Percentiles rank a stretch among this genome's conserved stretches.
Evolutionary conservation across 2,888 invertebrate species (phyloP).

Genomic region (Caprella mutica): DNA sequence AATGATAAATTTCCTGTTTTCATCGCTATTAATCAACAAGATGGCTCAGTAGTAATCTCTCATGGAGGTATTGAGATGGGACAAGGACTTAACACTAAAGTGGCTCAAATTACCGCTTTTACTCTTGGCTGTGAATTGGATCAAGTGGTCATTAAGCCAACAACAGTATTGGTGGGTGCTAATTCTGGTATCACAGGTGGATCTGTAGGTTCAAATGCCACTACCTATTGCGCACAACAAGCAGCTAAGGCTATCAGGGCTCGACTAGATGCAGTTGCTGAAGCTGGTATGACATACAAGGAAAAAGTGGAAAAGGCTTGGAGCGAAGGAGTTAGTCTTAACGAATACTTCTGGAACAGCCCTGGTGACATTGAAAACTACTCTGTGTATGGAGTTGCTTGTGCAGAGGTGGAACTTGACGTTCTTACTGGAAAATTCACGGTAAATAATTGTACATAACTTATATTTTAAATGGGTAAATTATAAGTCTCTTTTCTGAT

Average conservation of each 20-base stretch:
- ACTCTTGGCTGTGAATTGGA: constrained; percentile 56
- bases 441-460: too few relatives aligned
- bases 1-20: constrained; percentile 14
- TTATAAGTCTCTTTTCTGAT: too few relatives aligned
- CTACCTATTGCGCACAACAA: constrained; percentile 4
- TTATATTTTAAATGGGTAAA: too few relatives aligned
- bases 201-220: constrained; percentile 57
- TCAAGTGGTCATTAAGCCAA: constrained; percentile 54
- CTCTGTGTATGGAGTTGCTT: constrained; percentile 17
- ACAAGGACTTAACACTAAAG: constrained; percentile 71
- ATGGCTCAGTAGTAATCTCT: constrained; percentile 51
- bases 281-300: not conserved
- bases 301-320: not conserved
- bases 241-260: constrained; percentile 2
- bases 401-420: constrained; percentile 25
- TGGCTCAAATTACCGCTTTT: constrained; percentile 62
- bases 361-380: constrained; percentile 13
- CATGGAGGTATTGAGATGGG: constrained; percentile 52
- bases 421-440: constrained; percentile 22
- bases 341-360: constrained; percentile 12
- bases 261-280: constrained; percentile 1
- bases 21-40: constrained; percentile 37
- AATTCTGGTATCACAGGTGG: constrained; percentile 59
- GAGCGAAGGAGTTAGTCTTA: not conserved
- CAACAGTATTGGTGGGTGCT: constrained; percentile 52